Evolutionary conservation across 2,797 vertebrate species (phyloP), one percentile per base, ranked within the genome.

Genomic region (Leptoclinus maculatus): DNA sequence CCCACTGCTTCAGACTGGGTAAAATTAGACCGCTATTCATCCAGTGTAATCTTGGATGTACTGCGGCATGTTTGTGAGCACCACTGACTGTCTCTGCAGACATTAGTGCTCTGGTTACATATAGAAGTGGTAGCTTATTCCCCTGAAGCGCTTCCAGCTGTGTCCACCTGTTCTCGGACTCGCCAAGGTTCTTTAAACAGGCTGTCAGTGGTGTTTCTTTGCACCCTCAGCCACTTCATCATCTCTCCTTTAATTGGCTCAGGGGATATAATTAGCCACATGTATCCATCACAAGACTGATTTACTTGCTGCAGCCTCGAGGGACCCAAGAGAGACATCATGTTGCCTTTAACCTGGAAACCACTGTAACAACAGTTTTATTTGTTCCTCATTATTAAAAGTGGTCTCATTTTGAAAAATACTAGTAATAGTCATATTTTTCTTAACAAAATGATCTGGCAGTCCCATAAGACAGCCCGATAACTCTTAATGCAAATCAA

Each of bases 171-270:
- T 66, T 78, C 58, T 60, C 10, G 47, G 70, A 51, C 57, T 71
- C 5, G 9, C 23, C 11, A 59, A 73, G 59, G 60, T 59, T 65
- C 67, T 80, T 77, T 65, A 73, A 84, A 74, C 78, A 83, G 80
- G 25, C 73, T 74, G 80, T 76, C 71, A 41, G n/a, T 54, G 80
- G 74, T 70, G 54, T 81, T 86, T 78, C 78, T 88, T 79, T 79
- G 32, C 72, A 87, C 80, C 79, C 75, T 82, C 64, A 43, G 66
- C 69, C 76, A 83, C 84, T 87, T 91, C 75, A 87, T 92, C 86
- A 89, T 87, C 78, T 66, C 60, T 90, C 83, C 82, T 78, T 76
- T 93, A 92, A 94, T 94, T 95, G 88, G 88, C 75, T 75, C 43
- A 5, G 25, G 60, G 74, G 84, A 85, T 92, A 92, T 88, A 92